Percentiles rank a stretch among this genome's conserved stretches.
phyloP scores from a whole-genome alignment of 2,113 vertebrate species.

The Calypte anna region DNA sequence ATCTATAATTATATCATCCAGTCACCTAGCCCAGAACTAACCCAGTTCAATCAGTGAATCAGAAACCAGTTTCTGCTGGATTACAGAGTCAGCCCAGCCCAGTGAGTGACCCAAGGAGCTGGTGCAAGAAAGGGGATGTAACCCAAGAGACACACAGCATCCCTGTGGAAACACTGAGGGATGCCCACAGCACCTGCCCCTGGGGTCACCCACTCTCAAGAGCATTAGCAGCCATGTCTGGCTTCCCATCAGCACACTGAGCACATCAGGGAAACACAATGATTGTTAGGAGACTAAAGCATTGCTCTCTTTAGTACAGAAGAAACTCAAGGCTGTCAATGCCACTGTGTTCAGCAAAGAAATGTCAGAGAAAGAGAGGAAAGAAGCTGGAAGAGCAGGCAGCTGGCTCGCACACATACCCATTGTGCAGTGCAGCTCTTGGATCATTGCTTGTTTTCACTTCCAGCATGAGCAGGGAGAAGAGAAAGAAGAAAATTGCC shows the following conservation, averaged over 20 bases:
- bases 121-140: rapidly evolving
- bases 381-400: background rate
- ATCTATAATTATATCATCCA: background rate
- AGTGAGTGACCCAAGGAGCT: background rate
- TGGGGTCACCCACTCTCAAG: background rate
- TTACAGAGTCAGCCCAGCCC: background rate
- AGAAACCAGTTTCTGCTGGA: background rate
- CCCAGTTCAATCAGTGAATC: background rate
- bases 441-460: slow-evolving; percentile 90
- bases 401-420: slow-evolving; percentile 77
- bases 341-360: background rate
- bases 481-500: slow-evolving; percentile 86
- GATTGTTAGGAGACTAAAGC: background rate
- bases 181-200: background rate
- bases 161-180: background rate
- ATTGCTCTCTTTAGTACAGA: background rate
- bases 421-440: slow-evolving; percentile 90
- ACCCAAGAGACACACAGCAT: background rate
- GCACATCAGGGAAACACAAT: rapidly evolving
- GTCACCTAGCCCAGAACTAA: background rate
- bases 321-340: background rate
- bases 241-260: background rate
- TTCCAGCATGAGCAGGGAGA: slow-evolving; percentile 85
- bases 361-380: background rate
- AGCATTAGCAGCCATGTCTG: background rate